Base-by-base conservation (phyloP, 2,113 vertebrate species). In the Myiozetetes cayanensis region DNA sequence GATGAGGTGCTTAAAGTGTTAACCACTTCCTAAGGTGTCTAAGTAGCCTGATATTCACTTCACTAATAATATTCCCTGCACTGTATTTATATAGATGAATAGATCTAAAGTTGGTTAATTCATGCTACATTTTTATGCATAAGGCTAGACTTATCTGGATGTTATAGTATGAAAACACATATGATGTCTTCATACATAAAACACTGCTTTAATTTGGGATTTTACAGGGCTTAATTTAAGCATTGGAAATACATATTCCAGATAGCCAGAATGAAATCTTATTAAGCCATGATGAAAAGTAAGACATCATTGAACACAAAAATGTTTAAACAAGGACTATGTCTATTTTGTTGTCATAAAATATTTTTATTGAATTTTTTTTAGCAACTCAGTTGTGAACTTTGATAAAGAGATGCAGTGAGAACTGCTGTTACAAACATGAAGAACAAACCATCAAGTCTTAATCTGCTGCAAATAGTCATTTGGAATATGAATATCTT, bases 11-110 rank as follows among this genome's bases (percentile, higher is more conserved):
- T 96, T 95, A 96, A 94, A 94, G 53, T 63, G 68, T 23, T 95
- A 96, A 95, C 35, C 53, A 95, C 95, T 97, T 95, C 67, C 73
- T 97, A 89, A 95, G 61, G 56, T 93, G 67, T 75, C 47, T 93
- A 91, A 75, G 74, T 97, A 96, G 88, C 61, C 71, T 62, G 41
- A 92, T 74, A 93, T 49, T 31, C 27, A 72, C 85, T 95, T 97
- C 77, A 96, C 97, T 96, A 97, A 21, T 56, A 93, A 74, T 76
- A 93, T 80, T 89, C 28, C 31, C 58, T 85, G 61, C 90, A 75
- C 39, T 71, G 4, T 94, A 85, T 85, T 97, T 96, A 93, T 84
- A 70, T 68, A 94, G 81, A 94, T 94, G 46, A 87, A 90, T 46
- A 41, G 72, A 85, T 53, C 39, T 82, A 16, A 52, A 89, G 30